These are phyloP conservation scores for Natator depressus DNA, from an alignment of 2,113 vertebrate species.

Conservation along the genomic window DNA sequence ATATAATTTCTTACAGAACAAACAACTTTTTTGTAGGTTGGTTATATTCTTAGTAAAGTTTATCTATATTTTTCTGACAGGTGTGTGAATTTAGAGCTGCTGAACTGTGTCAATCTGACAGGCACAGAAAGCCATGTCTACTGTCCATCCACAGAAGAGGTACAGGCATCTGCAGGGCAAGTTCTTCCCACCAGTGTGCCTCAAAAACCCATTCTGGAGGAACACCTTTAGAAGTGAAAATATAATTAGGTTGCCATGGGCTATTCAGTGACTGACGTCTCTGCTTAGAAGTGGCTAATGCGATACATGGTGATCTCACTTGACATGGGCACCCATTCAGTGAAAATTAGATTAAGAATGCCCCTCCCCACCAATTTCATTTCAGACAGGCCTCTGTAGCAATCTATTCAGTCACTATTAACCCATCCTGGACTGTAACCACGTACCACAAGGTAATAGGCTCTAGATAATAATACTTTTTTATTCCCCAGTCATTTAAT, in stretches of 20 bases:
- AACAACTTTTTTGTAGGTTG: fast-evolving
- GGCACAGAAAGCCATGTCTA: not conserved
- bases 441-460: not conserved
- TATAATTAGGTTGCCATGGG: not conserved
- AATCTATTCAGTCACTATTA: not conserved
- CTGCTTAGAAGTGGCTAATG: not conserved
- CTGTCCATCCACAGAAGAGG: not conserved
- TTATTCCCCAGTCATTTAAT: not conserved
- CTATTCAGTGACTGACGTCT: not conserved
- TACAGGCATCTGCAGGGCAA: not conserved
- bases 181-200: not conserved
- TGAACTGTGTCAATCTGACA: not conserved
- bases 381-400: not conserved
- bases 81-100: not conserved
- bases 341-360: not conserved
- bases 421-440: not conserved
- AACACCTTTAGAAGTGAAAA: fast-evolving
- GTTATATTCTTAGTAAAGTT: fast-evolving
- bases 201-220: not conserved
- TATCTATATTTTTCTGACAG: not conserved
- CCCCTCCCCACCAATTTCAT: not conserved
- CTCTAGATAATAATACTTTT: not conserved
- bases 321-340: not conserved
- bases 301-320: not conserved
- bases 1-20: not conserved